These are phyloP conservation scores for Myathropa florea DNA, from an alignment of 2,888 invertebrate species.

Conservation along the genomic window DNA sequence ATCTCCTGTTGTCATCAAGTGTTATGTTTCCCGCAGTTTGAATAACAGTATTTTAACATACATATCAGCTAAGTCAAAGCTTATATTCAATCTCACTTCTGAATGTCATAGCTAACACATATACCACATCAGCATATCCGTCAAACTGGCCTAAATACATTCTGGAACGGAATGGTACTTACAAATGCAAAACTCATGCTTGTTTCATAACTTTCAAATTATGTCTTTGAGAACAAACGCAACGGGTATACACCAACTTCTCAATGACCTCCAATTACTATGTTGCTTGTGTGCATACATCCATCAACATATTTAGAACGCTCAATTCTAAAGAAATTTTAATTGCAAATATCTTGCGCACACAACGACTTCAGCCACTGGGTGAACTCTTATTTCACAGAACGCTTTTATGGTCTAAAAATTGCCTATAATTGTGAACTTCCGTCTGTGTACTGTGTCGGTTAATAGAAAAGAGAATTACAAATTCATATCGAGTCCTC, in stretches of 20 bases:
- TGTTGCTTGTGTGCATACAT: not conserved
- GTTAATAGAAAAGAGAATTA: constrained; percentile 21
- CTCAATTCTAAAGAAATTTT: constrained; percentile 29
- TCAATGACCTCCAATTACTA: not conserved
- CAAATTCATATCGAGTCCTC: constrained; percentile 28
- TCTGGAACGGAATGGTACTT: not conserved
- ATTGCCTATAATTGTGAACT: constrained; percentile 40
- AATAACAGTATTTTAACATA: not conserved
- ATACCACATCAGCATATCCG: not conserved
- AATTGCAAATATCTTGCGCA: constrained; percentile 29
- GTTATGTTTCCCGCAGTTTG: too few species aligned
- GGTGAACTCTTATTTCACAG: constrained; percentile 27
- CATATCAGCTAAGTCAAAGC: not conserved
- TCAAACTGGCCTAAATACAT: not conserved
- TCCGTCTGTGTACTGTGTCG: constrained; percentile 28
- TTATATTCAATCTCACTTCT: not conserved
- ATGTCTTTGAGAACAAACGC: not conserved
- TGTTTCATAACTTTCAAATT: not conserved
- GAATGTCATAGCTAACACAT: not conserved
- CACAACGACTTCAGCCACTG: not conserved
- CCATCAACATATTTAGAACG: not conserved
- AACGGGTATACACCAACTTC: not conserved
- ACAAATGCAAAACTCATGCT: not conserved
- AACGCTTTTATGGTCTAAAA: constrained; percentile 34
- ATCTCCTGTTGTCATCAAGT: too few species aligned